Base-by-base conservation (phyloP, 2,888 invertebrate genomes). In the Cephus runcator region DNA sequence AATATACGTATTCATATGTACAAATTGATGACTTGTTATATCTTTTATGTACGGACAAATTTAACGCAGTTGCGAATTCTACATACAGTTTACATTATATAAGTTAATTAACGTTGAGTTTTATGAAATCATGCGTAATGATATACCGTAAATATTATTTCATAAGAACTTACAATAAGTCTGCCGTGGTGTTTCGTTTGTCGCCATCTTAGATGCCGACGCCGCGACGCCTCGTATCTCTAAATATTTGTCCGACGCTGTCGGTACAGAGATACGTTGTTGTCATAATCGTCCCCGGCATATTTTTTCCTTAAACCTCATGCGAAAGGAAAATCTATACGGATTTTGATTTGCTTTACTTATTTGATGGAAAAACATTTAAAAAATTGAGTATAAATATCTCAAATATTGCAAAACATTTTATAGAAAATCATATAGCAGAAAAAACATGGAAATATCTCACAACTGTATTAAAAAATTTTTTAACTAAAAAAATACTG, bases 181-280 rank as follows among this genome's bases (percentile, higher is more conserved):
- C 56, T 23, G 9, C 56, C 56, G 23, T 56, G 23, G 56, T 56
- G 15, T 23, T 33, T 71, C 71, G 71, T 71, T 31, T 71, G 33
- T 34, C 71, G 40, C 35, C 11, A 76, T 77, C 68, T 77, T 73
- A 73, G 73, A 73, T 56, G 73, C 30, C 68, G 40, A 34, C 75
- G 56, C 69, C 71, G 36, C 35, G 77, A 77, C 77, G 77, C 77
- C 77, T 75, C 31, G 23, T 71, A 40, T 77, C 56, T 75, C 74
- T 77, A 75, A 77, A 77, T 77, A 77, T 77, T 77, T 77, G 56
- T 40, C 71, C 69, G 71, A 35, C 74, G 36, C 75, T 71, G 77
- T 75, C 77, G 71, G 75, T 40, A 77, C 69, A 71, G 9, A 31
- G 9, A 31, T 71, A 71, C 71, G 31, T 34, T 77, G 77, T 75